A percentile compares a stretch with the other conserved stretches of the same genome.
phyloP scores from a whole-genome alignment of 1,140 invertebrate genomes.

The Panulirus ornatus region DNA sequence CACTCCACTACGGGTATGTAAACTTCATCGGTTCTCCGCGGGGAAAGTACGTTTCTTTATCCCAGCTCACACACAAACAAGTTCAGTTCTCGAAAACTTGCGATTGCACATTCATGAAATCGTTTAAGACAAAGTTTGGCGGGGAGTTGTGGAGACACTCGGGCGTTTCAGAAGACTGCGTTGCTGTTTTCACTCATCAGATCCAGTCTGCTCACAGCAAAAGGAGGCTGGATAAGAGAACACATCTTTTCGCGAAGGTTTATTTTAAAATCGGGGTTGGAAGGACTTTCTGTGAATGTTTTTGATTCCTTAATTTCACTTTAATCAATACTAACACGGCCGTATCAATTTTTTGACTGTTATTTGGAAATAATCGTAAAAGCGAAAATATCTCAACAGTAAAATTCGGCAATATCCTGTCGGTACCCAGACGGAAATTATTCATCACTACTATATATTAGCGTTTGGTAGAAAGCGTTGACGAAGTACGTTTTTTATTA shows the following conservation, averaged over 20 bases:
- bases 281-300: background rate
- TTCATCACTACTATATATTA: conserved; percentile 53
- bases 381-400: conserved; percentile 61
- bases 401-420: conserved; percentile 64
- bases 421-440: conserved; percentile 69
- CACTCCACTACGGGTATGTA: conserved; percentile 30
- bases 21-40: background rate
- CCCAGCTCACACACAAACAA: background rate
- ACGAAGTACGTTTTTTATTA: background rate
- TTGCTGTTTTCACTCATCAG: conserved; percentile 67
- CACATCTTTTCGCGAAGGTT: conserved; percentile 47
- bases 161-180: conserved; percentile 68
- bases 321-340: background rate
- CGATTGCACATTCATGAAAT: background rate
- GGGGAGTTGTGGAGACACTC: conserved; percentile 49
- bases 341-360: background rate
- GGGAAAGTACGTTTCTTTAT: background rate
- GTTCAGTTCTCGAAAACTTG: background rate
- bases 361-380: background rate
- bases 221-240: conserved; percentile 68
- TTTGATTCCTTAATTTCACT: conserved; percentile 31
- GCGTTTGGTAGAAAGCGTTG: background rate
- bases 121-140: conserved; percentile 35
- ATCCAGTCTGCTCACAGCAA: conserved; percentile 69
- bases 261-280: conserved; percentile 42